These are phyloP conservation scores for Sceloporus undulatus DNA, from an alignment of 2,113 vertebrate species.

Conservation along the genomic window DNA sequence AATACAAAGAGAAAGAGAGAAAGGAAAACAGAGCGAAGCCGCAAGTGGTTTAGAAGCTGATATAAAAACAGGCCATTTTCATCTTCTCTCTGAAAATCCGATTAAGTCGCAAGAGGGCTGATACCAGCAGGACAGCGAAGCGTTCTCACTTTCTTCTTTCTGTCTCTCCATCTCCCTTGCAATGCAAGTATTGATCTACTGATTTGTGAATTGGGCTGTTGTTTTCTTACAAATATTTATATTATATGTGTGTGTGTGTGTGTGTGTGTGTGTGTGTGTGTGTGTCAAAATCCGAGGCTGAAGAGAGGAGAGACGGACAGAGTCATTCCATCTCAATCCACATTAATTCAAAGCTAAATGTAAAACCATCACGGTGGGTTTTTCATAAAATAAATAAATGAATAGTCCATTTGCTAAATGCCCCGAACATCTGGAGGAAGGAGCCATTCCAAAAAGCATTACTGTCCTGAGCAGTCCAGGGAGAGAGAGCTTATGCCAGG, in stretches of 20 bases:
- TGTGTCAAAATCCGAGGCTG: no score
- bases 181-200: not conserved
- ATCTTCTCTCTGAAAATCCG: conserved; percentile 5
- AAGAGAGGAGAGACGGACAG: not conserved
- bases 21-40: not conserved
- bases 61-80: not conserved
- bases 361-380: not conserved
- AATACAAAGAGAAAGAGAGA: not conserved
- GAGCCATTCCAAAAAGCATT: conserved; percentile 21
- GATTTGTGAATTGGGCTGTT: not conserved
- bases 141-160: not conserved
- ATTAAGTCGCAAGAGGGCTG: not conserved
- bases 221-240: not conserved
- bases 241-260: no score
- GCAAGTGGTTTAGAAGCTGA: not conserved
- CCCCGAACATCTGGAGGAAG: conserved; percentile 25
- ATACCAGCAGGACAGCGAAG: not conserved
- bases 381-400: not conserved
- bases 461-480: not conserved
- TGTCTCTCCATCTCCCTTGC: no score
- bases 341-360: not conserved
- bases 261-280: no score
- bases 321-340: not conserved
- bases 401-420: conserved; percentile 40
- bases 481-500: not conserved